phyloP scores from a whole-genome alignment of 2,888 invertebrate species.

The Clistopyga incitator region DNA sequence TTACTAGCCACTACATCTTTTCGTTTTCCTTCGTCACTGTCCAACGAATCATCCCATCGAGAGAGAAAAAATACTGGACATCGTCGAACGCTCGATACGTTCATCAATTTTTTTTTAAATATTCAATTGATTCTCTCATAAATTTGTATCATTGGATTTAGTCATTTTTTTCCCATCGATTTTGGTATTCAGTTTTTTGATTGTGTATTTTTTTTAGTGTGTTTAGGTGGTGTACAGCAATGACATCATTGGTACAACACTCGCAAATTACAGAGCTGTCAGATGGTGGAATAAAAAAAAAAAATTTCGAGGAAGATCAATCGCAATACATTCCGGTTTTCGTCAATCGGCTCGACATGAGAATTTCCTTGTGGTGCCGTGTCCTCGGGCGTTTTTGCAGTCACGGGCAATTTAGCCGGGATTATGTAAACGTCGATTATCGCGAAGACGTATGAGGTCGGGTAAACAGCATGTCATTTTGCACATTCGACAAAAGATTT shows the following conservation, averaged over 20 bases:
- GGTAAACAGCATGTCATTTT: not conserved
- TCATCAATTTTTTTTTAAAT: no score
- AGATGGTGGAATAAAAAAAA: not conserved
- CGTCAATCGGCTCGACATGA: not conserved
- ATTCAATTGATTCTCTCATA: no score
- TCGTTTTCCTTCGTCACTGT: not conserved
- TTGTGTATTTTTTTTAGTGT: not conserved
- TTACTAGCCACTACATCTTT: not conserved
- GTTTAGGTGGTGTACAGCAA: not conserved
- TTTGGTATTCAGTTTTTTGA: not conserved
- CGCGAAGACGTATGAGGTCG: no score
- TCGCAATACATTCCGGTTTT: constrained; percentile 1
- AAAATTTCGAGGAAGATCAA: constrained; percentile 1
- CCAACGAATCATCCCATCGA: not conserved
- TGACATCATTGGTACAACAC: not conserved
- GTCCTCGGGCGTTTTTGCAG: not conserved
- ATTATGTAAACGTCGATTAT: not conserved
- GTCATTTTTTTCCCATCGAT: not conserved
- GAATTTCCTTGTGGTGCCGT: not conserved
- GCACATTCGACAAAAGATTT: not conserved
- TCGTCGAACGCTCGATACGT: no score
- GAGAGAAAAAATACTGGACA: no score
- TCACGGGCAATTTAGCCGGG: constrained; percentile 6
- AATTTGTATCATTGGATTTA: no score
- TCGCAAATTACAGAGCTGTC: constrained; percentile 1